Evolutionary conservation across 2,888 invertebrate genomes (phyloP).

Genomic region (Tricholauxania praeusta): DNA sequence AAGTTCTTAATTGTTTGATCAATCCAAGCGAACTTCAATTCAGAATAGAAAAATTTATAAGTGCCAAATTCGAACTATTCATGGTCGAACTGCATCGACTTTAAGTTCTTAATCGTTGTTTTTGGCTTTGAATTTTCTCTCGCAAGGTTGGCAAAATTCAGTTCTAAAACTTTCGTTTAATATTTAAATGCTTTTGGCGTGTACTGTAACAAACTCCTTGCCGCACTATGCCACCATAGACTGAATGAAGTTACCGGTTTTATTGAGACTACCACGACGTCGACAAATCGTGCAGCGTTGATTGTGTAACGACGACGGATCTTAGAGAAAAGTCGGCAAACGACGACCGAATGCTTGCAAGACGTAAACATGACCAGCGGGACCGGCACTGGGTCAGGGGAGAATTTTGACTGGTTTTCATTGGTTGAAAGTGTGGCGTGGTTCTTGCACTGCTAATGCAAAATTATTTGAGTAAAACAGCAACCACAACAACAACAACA

Average conservation of each 20-base stretch:
- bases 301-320: slow-evolving; percentile 40
- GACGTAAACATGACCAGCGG: slow-evolving; percentile 22
- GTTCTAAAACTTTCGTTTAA: too few relatives aligned
- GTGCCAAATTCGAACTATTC: too few relatives aligned
- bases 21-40: too few relatives aligned
- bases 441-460: slow-evolving; percentile 41
- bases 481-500: neutral
- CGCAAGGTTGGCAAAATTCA: slow-evolving; percentile 8
- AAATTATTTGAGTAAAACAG: slow-evolving; percentile 4
- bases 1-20: too few relatives aligned
- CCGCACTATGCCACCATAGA: neutral
- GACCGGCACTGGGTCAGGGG: slow-evolving; percentile 30
- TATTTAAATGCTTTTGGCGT: neutral
- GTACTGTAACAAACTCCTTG: neutral
- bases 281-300: neutral
- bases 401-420: slow-evolving; percentile 46
- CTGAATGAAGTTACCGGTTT: slow-evolving; percentile 44
- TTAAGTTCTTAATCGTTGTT: too few relatives aligned
- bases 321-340: slow-evolving; percentile 26
- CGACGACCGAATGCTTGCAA: slow-evolving; percentile 24
- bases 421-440: slow-evolving; percentile 56
- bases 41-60: too few relatives aligned
- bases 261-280: slow-evolving; percentile 1
- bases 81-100: too few relatives aligned
- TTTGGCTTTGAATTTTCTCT: neutral